A percentile compares a stretch with the other conserved stretches of the same genome.
phyloP scores from a whole-genome alignment of 2,888 invertebrate genomes.

The Biston stratarius region DNA sequence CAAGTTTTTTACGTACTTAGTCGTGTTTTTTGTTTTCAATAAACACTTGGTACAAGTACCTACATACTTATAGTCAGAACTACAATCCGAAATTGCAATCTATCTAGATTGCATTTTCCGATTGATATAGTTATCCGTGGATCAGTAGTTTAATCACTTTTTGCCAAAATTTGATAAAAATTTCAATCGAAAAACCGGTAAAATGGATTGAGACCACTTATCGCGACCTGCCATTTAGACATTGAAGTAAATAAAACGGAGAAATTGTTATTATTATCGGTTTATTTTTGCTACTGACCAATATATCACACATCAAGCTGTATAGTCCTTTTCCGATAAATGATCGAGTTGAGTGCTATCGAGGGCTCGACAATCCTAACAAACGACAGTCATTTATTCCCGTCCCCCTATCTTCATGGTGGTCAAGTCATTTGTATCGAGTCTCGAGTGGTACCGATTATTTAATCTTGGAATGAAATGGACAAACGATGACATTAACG shows the following conservation, averaged over 20 bases:
- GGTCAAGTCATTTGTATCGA: slow-evolving; percentile 30
- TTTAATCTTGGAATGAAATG: not conserved
- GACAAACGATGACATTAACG: not conserved
- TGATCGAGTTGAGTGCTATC: slow-evolving; percentile 28
- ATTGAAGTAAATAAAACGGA: not conserved
- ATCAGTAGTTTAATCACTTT: too few relatives aligned
- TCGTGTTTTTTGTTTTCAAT: too few relatives aligned
- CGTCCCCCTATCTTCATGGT: slow-evolving; percentile 17
- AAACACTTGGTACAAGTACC: too few relatives aligned
- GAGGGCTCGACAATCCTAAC: slow-evolving; percentile 21
- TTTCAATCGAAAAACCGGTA: too few relatives aligned
- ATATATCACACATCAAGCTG: not conserved
- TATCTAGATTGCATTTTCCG: too few relatives aligned
- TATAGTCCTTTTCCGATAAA: slow-evolving; percentile 17
- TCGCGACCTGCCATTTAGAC: too few relatives aligned
- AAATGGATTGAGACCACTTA: too few relatives aligned
- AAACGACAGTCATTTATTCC: slow-evolving; percentile 24
- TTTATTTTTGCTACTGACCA: not conserved
- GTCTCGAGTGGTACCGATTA: slow-evolving; percentile 13
- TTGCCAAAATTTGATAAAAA: too few relatives aligned
- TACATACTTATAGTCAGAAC: too few relatives aligned
- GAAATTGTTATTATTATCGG: not conserved
- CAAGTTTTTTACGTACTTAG: too few relatives aligned
- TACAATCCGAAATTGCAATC: too few relatives aligned
- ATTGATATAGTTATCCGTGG: too few relatives aligned